Evolutionary conservation across 1,140 invertebrate species (phyloP), one percentile per base, ranked within the genome.

Genomic region (Wasmannia auropunctata): DNA sequence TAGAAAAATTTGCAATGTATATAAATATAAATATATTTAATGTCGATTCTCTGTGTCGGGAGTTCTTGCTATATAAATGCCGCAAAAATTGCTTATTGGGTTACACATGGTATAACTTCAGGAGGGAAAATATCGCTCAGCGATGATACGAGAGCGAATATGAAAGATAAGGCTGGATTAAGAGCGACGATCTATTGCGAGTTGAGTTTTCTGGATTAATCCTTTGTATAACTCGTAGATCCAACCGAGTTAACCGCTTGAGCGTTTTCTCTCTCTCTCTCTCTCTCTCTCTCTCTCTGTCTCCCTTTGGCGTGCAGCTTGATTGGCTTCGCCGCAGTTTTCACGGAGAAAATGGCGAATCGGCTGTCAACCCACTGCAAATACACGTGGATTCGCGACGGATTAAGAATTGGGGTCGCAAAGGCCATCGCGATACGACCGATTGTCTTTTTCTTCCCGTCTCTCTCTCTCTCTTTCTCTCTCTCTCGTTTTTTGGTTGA

Each of bases 151-250:
- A 34, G 62, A n/a, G 67, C 79, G 79, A 70, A 72, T 81, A 72
- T 81, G 51, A 81, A 69, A 72, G 79, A 81, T 81, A 72, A 81
- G 51, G 37, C 10, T 54, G 77, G 77, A 81, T 81, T 81, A 81
- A 63, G 37, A 25, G 56, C 65, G 65, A 34, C 31, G 31, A 72
- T 81, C 79, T 70, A 81, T 81, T 37, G 51, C 51, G 28, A 49
- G 79, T 46, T 56, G 65, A 81, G 79, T 72, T 81, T 56, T 58
- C 37, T 34, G 49, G 65, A 81, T 81, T 70, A 70, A 56, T 11
- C 63, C 65, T 43, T 72, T 56, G 49, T 51, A n/a, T n/a, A n/a
- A 10, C 51, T 58, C 51, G 65, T 58, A 16, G 19, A 34, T 56
- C 11, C 34, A 40, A 81, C 25, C 19, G 37, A 3, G 60, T 79